Base-by-base conservation (phyloP, 1,140 invertebrate genomes). In the Laupala kohalensis region DNA sequence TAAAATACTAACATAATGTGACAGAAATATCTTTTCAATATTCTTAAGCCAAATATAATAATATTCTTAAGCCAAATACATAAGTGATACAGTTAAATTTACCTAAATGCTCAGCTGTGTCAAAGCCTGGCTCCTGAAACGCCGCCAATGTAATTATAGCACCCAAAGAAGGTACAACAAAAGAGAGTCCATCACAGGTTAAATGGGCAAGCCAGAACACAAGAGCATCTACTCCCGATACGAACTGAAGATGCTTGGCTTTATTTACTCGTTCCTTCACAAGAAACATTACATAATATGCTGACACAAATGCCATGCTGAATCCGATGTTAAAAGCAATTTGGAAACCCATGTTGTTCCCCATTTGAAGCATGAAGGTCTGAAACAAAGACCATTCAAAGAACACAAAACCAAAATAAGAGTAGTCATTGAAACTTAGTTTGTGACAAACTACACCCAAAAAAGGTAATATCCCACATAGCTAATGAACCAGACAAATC, bases 241-340 rank as follows among this genome's bases (percentile, higher is more conserved):
- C 86, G 76, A 87, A 83, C 77, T 90, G 88, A n/a, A 84, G 75
- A 77, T 90, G 88, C 74, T 89, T 89, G 19, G 85, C 83, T 73
- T 84, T 85, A 63, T 82, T 83, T 0, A 81, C 78, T 65, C 85
- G 76, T 76, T 90, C 89, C 76, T 89, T 85, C 69, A 89, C 86
- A 0, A 89, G 80, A 74, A 87, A 87, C 63, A 90, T 80, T 0
- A 85, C 81, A 77, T 89, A 90, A 69, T 85, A 87, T 6, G 88
- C 87, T 5, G 88, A 85, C 23, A 90, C 84, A 75, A 90, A 86
- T 62, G 85, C 85, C 77, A 89, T 78, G 9, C 86, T 86, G 77
- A 88, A 87, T 69, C 88, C 85, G 5, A 72, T n/a, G 29, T 30
- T 72, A 65, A 72, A 72, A 9, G 71, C 66, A 23, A 72, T 28